Percentiles rank a stretch among this genome's conserved stretches.
Evolutionary conservation across 2,888 invertebrate genomes (phyloP).

Genomic region (Eustalomyia histrio): DNA sequence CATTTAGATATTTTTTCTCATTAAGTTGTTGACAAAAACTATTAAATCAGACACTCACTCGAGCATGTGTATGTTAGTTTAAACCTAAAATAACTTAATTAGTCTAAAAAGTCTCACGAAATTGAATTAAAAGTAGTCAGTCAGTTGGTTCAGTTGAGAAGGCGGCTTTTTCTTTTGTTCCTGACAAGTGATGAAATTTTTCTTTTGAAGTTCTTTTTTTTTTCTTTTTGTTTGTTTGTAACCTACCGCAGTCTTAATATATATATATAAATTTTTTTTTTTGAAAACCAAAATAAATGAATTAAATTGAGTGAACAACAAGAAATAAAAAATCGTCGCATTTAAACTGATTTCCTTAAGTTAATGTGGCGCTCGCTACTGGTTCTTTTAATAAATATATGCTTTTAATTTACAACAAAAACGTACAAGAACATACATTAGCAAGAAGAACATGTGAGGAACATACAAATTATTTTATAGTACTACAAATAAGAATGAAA

Average conservation of each 20-base stretch:
- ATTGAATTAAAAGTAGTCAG: constrained; percentile 29
- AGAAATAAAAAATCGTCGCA: constrained; percentile 36
- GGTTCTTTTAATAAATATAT: constrained; percentile 37
- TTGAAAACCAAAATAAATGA: constrained; percentile 34
- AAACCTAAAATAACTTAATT: constrained; percentile 64
- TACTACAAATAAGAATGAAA: constrained; percentile 51
- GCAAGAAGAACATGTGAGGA: constrained; percentile 38
- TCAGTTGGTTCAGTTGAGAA: background rate
- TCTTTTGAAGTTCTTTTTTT: constrained; percentile 62
- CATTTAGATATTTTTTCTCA: too few species aligned
- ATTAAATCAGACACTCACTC: background rate
- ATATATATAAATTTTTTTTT: too few species aligned
- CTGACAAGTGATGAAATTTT: constrained; percentile 64
- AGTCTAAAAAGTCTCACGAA: constrained; percentile 56
- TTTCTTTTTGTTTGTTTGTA: constrained; percentile 8
- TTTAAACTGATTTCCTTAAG: constrained; percentile 52
- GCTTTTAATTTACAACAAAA: constrained; percentile 8
- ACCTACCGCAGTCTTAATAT: constrained; percentile 63
- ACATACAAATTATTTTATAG: constrained; percentile 54
- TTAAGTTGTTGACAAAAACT: too few species aligned
- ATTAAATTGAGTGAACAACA: constrained; percentile 53
- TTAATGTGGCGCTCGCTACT: constrained; percentile 55
- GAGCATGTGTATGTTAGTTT: background rate
- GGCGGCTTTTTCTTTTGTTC: constrained; percentile 61
- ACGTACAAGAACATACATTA: background rate